Base-by-base conservation (phyloP, 2,797 vertebrate species). In the Lerista edwardsae region DNA sequence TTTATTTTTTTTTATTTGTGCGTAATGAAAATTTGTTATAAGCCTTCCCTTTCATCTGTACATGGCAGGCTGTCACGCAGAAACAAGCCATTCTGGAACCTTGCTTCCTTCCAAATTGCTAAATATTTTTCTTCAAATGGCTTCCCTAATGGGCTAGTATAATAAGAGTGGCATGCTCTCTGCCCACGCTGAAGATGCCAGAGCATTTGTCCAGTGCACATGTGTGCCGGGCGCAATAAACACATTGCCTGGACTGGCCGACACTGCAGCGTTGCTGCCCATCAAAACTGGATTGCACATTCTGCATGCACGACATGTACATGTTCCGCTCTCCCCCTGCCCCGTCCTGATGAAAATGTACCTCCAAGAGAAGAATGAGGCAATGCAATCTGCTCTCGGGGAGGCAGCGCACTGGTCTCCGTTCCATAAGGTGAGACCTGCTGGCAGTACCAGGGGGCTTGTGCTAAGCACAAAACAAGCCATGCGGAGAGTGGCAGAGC, bases 1-100 rank as follows among this genome's bases (percentile, higher is more conserved):
- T 25, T 27, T 61, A 15, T n/a, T 3, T 47, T 25, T 10, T 44
- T 3, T 93, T 93, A 92, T 93, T 94, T 94, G 93, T 0, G 91
- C 90, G 93, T 93, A 96, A 96, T 96, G 95, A 96, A 96, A 96
- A 95, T 96, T 96, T 96, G 95, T 95, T 95, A 94, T 93, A 95
- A 94, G 87, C 94, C 90, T 96, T 96, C 93, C 94, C 93, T 96
- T 95, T 96, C 95, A 95, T 96, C 95, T 96, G 95, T 93, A 93
- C 91, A 87, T 95, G 94, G 95, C 95, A 96, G 95, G 94, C 95
- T 96, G 96, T 96, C 96, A 95, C 94, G 89, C 91, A 94, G 94
- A 95, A 96, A 94, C 84, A 87, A 95, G 94, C 95, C 93, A 95
- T 96, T 96, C 93, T 87, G 93, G 93, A 95, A 87, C 93, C 94